Conservation (phyloP, 2,888 invertebrate genomes). For the Blera fallax region DNA sequence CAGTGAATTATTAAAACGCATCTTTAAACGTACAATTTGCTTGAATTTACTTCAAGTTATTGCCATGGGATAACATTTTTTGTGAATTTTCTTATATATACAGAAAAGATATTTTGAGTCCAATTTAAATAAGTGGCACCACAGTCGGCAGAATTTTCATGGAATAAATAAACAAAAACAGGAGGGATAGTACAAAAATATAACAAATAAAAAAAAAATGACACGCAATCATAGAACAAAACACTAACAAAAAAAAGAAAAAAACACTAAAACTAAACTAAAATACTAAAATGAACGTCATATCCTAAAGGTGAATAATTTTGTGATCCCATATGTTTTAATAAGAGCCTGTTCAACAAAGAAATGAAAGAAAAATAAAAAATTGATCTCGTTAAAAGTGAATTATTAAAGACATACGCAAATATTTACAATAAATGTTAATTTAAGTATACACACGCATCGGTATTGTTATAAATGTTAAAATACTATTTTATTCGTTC, state of each 20-base stretch:
- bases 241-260: slow-evolving; percentile 5
- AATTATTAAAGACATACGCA: not conserved
- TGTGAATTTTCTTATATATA: not conserved
- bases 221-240: slow-evolving; percentile 20
- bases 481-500: slow-evolving; percentile 1
- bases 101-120: not conserved
- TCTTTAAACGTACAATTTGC: slow-evolving; percentile 28
- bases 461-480: slow-evolving; percentile 9
- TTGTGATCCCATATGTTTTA: slow-evolving; percentile 44
- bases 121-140: not conserved
- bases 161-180: slow-evolving; percentile 2
- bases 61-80: not conserved
- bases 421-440: slow-evolving; percentile 10
- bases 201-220: not conserved
- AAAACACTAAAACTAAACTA: not conserved
- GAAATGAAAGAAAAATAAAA: not conserved
- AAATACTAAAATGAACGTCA: not conserved
- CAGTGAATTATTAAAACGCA: not conserved
- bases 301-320: slow-evolving; percentile 41
- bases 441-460: slow-evolving; percentile 11
- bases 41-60: not conserved
- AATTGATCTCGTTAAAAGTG: not conserved
- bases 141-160: not conserved
- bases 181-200: slow-evolving; percentile 17
- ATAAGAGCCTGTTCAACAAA: not conserved